Evolutionary conservation across 2,888 invertebrate genomes (phyloP).

Genomic region (Andrena hattorfiana): DNA sequence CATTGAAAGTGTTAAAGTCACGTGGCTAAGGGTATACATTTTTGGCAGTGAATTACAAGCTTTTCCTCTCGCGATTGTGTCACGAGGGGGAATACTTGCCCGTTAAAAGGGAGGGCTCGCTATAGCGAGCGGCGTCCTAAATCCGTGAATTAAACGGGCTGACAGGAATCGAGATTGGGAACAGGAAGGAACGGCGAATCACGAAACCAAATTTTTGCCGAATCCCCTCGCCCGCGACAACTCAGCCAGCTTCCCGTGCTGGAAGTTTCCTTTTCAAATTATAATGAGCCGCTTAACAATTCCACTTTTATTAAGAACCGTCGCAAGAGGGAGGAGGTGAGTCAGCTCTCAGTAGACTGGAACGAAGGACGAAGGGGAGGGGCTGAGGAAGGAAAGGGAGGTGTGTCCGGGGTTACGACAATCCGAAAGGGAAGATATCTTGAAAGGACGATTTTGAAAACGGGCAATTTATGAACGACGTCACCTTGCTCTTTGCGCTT

Average conservation of each 20-base stretch:
- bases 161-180: constrained; percentile 10
- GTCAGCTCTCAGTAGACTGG: constrained; percentile 54
- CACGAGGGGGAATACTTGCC: neutral
- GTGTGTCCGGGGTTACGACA: constrained; percentile 51
- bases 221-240: constrained; percentile 23
- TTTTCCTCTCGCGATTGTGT: too few species aligned
- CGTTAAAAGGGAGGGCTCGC: neutral
- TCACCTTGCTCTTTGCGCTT: neutral
- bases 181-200: neutral
- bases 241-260: constrained; percentile 13
- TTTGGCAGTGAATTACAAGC: too few species aligned
- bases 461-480: constrained; percentile 29
- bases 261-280: constrained; percentile 69
- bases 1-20: too few species aligned
- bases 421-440: constrained; percentile 39
- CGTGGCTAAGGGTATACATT: too few species aligned
- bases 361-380: constrained; percentile 47
- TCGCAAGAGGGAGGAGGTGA: constrained; percentile 22
- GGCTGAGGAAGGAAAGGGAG: constrained; percentile 48
- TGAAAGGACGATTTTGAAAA: constrained; percentile 30
- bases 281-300: constrained; percentile 75
- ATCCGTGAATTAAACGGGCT: constrained; percentile 14
- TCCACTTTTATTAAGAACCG: constrained; percentile 74
- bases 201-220: constrained; percentile 19
- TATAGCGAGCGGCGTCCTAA: neutral